Evolutionary conservation across 2,797 vertebrate species (phyloP).

Genomic region (Micropoecilia bifurca): DNA sequence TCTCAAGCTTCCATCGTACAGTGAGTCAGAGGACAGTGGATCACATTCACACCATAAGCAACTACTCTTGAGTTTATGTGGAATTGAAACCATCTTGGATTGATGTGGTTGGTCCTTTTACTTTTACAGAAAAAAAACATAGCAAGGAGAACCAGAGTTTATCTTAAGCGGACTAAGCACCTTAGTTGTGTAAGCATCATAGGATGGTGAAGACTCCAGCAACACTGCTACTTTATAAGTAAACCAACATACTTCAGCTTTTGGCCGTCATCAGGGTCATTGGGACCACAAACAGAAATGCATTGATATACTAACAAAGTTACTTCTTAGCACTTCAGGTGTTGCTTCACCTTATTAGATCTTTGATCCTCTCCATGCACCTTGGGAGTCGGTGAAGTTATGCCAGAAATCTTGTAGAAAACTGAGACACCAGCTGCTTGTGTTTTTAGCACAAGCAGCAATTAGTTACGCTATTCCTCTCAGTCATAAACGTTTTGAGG

Average conservation of each 20-base stretch:
- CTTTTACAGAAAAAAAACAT: too few relatives aligned
- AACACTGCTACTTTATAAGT: too few relatives aligned
- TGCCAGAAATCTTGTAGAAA: not conserved
- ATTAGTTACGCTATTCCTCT: not conserved
- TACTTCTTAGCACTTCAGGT: not conserved
- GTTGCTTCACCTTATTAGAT: not conserved
- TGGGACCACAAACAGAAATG: too few relatives aligned
- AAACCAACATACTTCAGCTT: too few relatives aligned
- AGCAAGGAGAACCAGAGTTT: not conserved
- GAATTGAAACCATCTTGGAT: not conserved
- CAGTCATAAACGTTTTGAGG: not conserved
- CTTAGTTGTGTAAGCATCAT: not conserved
- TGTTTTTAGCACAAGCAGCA: not conserved
- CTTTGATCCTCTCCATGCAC: not conserved
- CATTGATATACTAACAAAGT: too few relatives aligned
- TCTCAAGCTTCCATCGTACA: not conserved
- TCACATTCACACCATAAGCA: not conserved
- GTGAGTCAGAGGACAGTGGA: not conserved
- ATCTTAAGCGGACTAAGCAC: not conserved
- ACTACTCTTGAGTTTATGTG: not conserved
- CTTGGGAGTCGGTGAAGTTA: not conserved
- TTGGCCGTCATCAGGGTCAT: too few relatives aligned
- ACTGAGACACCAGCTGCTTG: not conserved
- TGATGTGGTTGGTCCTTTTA: too few relatives aligned
- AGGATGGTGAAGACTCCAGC: too few relatives aligned